Evolutionary conservation across 2,113 vertebrate genomes (phyloP).

Genomic region (Telmatochromis sp.): DNA sequence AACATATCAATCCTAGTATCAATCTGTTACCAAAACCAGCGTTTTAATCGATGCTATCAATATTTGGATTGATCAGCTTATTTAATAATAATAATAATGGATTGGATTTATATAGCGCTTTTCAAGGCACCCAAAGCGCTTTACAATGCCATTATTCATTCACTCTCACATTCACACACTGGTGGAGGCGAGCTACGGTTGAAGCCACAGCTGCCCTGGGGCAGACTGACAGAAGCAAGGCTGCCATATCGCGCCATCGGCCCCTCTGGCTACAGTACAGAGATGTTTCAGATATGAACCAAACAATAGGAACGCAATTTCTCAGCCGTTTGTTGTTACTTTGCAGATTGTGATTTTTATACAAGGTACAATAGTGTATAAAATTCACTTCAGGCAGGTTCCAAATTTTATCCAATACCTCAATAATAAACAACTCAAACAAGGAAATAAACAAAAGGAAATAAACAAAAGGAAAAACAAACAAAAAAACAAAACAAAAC

Average conservation of each 20-base stretch:
- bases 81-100: not conserved
- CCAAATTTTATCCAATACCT: not conserved
- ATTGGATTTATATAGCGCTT: too few relatives aligned
- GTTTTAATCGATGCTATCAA: not conserved
- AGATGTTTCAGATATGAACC: not conserved
- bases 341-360: not conserved
- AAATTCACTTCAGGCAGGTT: not conserved
- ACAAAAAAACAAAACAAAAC: not conserved
- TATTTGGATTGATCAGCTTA: fast-evolving
- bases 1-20: not conserved
- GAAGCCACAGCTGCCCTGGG: too few relatives aligned
- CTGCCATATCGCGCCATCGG: too few relatives aligned
- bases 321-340: not conserved
- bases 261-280: not conserved
- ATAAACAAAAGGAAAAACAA: not conserved
- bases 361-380: not conserved
- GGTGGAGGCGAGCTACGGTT: too few relatives aligned
- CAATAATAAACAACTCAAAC: not conserved
- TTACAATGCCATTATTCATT: too few relatives aligned
- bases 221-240: too few relatives aligned
- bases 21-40: not conserved
- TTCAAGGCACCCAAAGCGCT: too few relatives aligned
- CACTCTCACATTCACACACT: too few relatives aligned
- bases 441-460: not conserved
- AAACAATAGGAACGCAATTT: not conserved